Evolutionary conservation across 2,888 invertebrate species (phyloP).

Genomic region (Oxycera nigricornis): DNA sequence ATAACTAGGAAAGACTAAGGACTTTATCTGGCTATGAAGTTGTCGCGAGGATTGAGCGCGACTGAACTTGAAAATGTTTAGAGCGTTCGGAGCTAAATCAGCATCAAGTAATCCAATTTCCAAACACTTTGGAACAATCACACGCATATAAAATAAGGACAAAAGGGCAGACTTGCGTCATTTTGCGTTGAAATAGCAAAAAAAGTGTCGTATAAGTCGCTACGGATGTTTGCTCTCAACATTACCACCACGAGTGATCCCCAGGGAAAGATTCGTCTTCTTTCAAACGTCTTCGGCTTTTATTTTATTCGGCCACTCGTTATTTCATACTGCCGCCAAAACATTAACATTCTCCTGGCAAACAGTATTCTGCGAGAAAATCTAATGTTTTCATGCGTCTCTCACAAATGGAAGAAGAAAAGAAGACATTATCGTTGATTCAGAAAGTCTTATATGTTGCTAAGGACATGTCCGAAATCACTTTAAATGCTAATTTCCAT

Average conservation of each 20-base stretch:
- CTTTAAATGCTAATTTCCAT: slow-evolving; percentile 33
- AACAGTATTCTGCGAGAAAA: not conserved
- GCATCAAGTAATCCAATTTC: slow-evolving; percentile 7
- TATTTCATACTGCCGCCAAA: not conserved
- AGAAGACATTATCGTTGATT: slow-evolving; percentile 24
- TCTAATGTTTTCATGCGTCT: not conserved
- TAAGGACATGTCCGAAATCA: slow-evolving; percentile 22
- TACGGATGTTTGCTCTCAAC: not conserved
- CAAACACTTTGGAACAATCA: slow-evolving; percentile 19
- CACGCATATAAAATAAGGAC: slow-evolving; percentile 30
- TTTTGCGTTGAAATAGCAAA: not conserved
- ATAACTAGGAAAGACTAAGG: not conserved
- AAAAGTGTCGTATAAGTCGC: slow-evolving; percentile 23
- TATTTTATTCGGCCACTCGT: not conserved
- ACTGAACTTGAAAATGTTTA: not conserved
- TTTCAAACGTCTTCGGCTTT: not conserved
- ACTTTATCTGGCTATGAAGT: slow-evolving; percentile 5
- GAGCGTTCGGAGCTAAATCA: slow-evolving; percentile 1
- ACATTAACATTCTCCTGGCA: slow-evolving; percentile 22
- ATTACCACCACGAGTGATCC: slow-evolving; percentile 17
- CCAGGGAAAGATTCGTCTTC: slow-evolving; percentile 4
- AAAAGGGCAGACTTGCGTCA: not conserved
- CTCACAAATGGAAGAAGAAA: not conserved
- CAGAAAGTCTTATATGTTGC: not conserved
- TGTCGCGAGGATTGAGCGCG: not conserved